Conservation (phyloP, 2,888 invertebrate species). For the Agrotis exclamationis region DNA sequence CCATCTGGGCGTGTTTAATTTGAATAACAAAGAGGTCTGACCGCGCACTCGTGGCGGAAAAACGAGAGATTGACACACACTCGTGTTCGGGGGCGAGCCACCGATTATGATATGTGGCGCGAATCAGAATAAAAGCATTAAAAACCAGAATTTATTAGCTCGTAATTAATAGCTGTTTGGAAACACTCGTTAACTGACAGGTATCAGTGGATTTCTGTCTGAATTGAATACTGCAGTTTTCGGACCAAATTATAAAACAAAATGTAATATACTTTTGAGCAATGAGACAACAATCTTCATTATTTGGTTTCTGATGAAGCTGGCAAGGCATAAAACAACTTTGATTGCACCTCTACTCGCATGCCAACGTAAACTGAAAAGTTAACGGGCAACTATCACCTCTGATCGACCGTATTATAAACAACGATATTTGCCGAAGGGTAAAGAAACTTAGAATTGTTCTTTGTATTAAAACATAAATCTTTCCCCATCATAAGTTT, state of each 20-base stretch:
- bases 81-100: conserved; percentile 64
- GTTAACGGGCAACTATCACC: background rate
- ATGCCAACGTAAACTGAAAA: background rate
- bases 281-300: background rate
- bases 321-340: too few relatives aligned
- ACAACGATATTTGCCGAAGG: background rate
- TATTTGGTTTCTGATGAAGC: background rate
- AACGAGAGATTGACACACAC: conserved; percentile 83
- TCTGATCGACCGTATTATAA: background rate
- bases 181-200: conserved; percentile 22
- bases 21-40: conserved; percentile 86
- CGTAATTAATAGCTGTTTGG: conserved; percentile 40
- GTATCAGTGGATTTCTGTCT: background rate
- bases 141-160: conserved; percentile 43
- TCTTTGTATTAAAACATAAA: conserved; percentile 31
- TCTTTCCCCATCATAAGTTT: conserved; percentile 41
- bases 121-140: conserved; percentile 59
- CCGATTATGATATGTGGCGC: conserved; percentile 65
- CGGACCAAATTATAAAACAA: background rate
- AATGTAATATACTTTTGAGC: background rate
- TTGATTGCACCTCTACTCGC: background rate
- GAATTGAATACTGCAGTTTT: conserved; percentile 6
- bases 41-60: conserved; percentile 78
- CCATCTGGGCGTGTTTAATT: conserved; percentile 83
- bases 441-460: conserved; percentile 3